These are phyloP conservation scores for Apostichopus japonicus DNA, from an alignment of 35 echinoderm and acorn worm genomes.

Conservation along the genomic window DNA sequence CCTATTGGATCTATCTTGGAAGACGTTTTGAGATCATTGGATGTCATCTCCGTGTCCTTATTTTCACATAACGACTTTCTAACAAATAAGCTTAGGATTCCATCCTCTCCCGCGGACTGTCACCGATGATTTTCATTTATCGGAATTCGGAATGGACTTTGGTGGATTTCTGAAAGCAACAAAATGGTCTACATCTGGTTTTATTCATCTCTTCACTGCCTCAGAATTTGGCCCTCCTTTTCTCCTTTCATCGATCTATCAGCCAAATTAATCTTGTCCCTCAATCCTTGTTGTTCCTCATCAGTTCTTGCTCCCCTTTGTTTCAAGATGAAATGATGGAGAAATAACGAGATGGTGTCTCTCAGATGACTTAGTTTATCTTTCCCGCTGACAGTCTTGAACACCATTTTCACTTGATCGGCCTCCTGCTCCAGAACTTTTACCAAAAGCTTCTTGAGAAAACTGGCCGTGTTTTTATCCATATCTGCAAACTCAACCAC, in stretches of 20 bases:
- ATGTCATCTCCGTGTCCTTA: no score
- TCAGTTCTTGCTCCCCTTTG: constrained; percentile 39
- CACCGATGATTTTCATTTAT: no score
- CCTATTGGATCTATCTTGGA: no score
- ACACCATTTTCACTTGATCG: constrained; percentile 50
- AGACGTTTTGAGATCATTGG: no score
- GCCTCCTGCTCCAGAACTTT: constrained; percentile 55
- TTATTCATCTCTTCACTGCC: no score
- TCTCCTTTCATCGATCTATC: constrained; percentile 69
- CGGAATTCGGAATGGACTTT: no score
- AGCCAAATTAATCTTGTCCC: constrained; percentile 50
- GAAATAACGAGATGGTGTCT: constrained; percentile 84
- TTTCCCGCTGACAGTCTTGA: constrained; percentile 47
- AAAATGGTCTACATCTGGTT: no score
- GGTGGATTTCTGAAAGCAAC: no score
- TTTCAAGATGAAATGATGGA: constrained; percentile 90
- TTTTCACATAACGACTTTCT: no score
- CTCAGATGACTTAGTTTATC: constrained; percentile 73
- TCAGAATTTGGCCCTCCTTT: constrained; percentile 20
- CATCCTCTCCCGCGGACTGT: no score
- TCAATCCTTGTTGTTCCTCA: constrained; percentile 14
- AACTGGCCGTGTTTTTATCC: constrained; percentile 78
- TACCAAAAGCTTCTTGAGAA: constrained; percentile 58
- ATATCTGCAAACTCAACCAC: constrained; percentile 97
- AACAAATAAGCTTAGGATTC: neutral